phyloP scores from a whole-genome alignment of 1,140 invertebrate species.

The Drosophila littoralis region DNA sequence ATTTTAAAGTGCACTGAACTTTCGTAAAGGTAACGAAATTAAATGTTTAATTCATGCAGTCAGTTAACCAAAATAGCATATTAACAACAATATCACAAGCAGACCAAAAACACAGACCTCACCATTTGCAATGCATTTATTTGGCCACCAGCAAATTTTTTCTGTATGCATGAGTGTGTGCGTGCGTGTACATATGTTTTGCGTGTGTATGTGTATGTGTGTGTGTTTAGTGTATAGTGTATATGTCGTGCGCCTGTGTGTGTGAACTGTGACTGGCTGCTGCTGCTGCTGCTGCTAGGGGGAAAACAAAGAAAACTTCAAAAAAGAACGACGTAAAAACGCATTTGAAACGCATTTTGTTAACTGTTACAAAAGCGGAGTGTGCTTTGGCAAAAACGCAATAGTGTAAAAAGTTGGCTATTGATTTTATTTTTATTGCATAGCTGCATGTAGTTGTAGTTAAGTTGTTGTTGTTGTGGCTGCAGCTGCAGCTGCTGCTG shows the following conservation, averaged over 20 bases:
- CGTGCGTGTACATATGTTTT: slow-evolving; percentile 30
- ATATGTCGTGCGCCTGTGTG: slow-evolving; percentile 14
- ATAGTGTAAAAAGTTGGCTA: slow-evolving; percentile 55
- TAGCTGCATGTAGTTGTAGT: slow-evolving; percentile 67
- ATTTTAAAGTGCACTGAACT: slow-evolving; percentile 49
- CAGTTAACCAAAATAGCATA: slow-evolving; percentile 40
- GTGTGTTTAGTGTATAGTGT: slow-evolving; percentile 30
- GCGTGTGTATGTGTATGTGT: slow-evolving; percentile 21
- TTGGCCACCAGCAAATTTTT: slow-evolving; percentile 52
- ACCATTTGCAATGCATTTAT: slow-evolving; percentile 45
- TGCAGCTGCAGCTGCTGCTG: slow-evolving; percentile 38
- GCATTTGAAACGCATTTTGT: slow-evolving; percentile 57
- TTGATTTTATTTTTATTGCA: slow-evolving; percentile 63
- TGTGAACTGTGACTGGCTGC: slow-evolving; percentile 69
- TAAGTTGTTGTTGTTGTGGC: slow-evolving; percentile 50
- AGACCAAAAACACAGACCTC: slow-evolving; percentile 25
- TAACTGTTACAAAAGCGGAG: slow-evolving; percentile 25
- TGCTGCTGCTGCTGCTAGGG: slow-evolving; percentile 51
- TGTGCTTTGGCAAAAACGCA: slow-evolving; percentile 21
- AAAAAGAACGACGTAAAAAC: slow-evolving; percentile 79
- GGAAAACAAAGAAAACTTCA: slow-evolving; percentile 83
- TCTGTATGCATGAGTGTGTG: slow-evolving; percentile 52
- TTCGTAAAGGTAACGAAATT: slow-evolving; percentile 47
- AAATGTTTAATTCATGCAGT: slow-evolving; percentile 34
- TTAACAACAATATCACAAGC: slow-evolving; percentile 45